A percentile compares a stretch with the other conserved stretches of the same genome.
These are phyloP conservation scores for Thereuonema tuberculata DNA, from an alignment of 1,140 invertebrate genomes.

Conservation along the genomic window DNA sequence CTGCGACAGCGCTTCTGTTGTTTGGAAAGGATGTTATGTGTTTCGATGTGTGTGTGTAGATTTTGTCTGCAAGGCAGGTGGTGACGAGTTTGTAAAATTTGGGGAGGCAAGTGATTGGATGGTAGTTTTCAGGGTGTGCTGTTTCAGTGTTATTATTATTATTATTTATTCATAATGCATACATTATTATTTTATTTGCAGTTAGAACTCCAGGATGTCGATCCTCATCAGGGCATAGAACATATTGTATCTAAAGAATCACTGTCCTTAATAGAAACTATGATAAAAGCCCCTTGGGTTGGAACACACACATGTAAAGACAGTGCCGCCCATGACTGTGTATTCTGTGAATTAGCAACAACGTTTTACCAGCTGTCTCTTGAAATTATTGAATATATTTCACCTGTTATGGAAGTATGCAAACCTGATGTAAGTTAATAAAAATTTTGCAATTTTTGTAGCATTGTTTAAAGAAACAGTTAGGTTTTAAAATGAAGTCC, in stretches of 20 bases:
- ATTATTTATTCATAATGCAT: no score
- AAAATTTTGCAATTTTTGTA: no score
- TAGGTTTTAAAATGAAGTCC: no score
- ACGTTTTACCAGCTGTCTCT: constrained; percentile 56
- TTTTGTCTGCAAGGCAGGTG: no score
- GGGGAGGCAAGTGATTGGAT: no score
- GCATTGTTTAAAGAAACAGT: no score
- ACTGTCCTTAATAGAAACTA: constrained; percentile 61
- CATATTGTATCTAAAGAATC: constrained; percentile 57
- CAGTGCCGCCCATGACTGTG: constrained; percentile 50
- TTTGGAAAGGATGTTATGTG: no score
- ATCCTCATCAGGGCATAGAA: constrained; percentile 63
- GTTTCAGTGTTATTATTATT: no score
- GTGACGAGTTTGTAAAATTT: no score
- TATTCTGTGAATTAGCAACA: constrained; percentile 78
- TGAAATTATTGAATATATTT: constrained; percentile 39
- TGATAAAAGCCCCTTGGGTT: constrained; percentile 61
- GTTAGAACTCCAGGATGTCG: constrained; percentile 88
- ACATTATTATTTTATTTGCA: constrained; percentile 30
- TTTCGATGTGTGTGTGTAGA: no score
- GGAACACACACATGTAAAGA: constrained; percentile 53
- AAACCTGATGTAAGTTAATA: constrained; percentile 24
- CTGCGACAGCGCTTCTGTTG: no score
- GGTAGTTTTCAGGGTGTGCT: no score
- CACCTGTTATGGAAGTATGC: constrained; percentile 28